Base-by-base conservation (phyloP, 2,888 invertebrate species). In the Sisyra nigra region DNA sequence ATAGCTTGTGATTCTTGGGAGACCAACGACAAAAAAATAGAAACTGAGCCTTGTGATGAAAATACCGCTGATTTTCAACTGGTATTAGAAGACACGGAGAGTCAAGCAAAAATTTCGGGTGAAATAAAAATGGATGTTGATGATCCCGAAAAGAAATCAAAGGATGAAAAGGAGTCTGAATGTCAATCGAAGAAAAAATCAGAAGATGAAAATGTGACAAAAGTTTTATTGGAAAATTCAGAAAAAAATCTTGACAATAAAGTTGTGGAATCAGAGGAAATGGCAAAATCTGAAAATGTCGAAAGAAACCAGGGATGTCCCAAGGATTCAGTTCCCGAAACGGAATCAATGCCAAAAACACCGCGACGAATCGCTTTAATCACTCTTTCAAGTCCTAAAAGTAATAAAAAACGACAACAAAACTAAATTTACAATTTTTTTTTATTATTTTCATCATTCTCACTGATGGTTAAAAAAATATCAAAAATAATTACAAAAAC, bases 361-460 rank as follows among this genome's bases (percentile, higher is more conserved):
- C 80, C 80, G 2, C 59, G 83, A 13, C 61, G 85, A 48, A 80
- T 85, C 3, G 71, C 73, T 48, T 71, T 86, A 44, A 81, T 81
- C 17, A 85, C 85, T 1, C 61, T 86, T 31, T 81, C 84, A 3
- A 84, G 84, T 54, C 84, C 85, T 37, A 84, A 82, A 58, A 74
- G 72, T 46, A 68, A 68, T 52, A 81, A 76, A 55, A 74, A 73
- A 51, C 48, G 57, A 13, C 24, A 24, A 24, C 3, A 5, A 24
- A 24, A 24, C 7, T 24, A 24, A 24, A 24, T 7, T 24, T 24
- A 24, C 24, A 24, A 24, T 5, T 24, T 7, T 3, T 24, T 24
- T 7, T 41, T 46, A 37, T 45, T 35, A 45, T 7, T 45, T 34
- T n/a, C 11, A n/a, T 31, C 11, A 11, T 31, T 31, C 10, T 31